Conservation (phyloP, 2,888 invertebrate genomes). For the Cryptosula pallasiana region DNA sequence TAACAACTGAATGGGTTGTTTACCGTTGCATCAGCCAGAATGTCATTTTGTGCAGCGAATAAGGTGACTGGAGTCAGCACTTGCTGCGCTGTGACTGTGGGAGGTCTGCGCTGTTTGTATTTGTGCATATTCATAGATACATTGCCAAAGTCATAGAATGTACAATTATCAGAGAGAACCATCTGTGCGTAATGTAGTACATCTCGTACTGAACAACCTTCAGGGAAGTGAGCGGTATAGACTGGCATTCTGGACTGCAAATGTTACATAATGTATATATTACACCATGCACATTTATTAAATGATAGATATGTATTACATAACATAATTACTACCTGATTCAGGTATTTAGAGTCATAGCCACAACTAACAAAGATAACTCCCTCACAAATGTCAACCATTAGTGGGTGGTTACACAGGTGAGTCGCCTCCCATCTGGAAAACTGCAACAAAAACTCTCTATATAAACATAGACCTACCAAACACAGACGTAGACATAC, state of each 20-base stretch:
- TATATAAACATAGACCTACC: too few relatives aligned
- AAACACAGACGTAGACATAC: too few relatives aligned
- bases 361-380: constrained; percentile 8
- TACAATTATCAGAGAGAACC: constrained; percentile 55
- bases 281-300: too few relatives aligned
- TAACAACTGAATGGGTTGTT: too few relatives aligned
- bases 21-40: constrained; percentile 61
- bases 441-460: neutral
- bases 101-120: constrained; percentile 50
- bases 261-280: too few relatives aligned
- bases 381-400: constrained; percentile 13
- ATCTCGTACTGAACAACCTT: constrained; percentile 70
- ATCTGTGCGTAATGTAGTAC: constrained; percentile 68
- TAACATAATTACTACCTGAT: constrained; percentile 16
- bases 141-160: constrained; percentile 67
- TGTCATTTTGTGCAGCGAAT: constrained; percentile 68
- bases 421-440: constrained; percentile 12
- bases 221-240: constrained; percentile 66
- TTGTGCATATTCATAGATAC: constrained; percentile 39
- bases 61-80: constrained; percentile 57
- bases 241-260: constrained; percentile 62
- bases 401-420: constrained; percentile 15
- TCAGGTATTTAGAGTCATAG: neutral
- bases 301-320: too few relatives aligned
- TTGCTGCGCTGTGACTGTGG: constrained; percentile 40